Conservation (phyloP, 2,888 invertebrate species). For the Osedax fenrisi region DNA sequence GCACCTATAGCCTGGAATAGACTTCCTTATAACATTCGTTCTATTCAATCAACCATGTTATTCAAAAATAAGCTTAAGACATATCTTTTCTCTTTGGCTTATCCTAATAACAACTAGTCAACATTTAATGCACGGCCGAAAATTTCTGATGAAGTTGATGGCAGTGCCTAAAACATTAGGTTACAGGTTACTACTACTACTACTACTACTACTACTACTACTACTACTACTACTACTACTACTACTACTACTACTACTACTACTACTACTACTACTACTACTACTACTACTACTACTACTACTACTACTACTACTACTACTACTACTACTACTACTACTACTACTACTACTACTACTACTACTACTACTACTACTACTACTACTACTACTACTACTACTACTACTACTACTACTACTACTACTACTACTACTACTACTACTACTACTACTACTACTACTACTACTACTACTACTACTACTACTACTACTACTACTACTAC, state of each 20-base stretch:
- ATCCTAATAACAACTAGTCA: too few relatives aligned
- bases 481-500: constrained; percentile 1
- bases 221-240: too few relatives aligned
- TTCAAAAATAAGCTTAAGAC: too few relatives aligned
- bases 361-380: not conserved
- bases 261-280: constrained; percentile 28
- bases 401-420: constrained; percentile 12
- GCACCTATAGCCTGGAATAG: too few relatives aligned
- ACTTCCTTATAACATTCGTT: too few relatives aligned
- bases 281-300: constrained; percentile 29
- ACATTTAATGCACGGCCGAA: too few relatives aligned
- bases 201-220: too few relatives aligned
- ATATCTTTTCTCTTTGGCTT: too few relatives aligned
- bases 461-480: constrained; percentile 4
- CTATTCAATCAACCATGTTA: too few relatives aligned
- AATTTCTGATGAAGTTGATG: too few relatives aligned
- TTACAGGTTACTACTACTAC: too few relatives aligned
- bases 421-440: constrained; percentile 9
- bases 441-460: constrained; percentile 10
- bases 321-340: not conserved
- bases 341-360: not conserved
- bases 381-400: constrained; percentile 10
- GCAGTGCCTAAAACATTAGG: too few relatives aligned
- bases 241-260: constrained; percentile 29
- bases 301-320: constrained; percentile 26